Evolutionary conservation across 2,797 vertebrate species (phyloP), one percentile per base, ranked within the genome.

Genomic region (Hyperoplus lanceolatus): DNA sequence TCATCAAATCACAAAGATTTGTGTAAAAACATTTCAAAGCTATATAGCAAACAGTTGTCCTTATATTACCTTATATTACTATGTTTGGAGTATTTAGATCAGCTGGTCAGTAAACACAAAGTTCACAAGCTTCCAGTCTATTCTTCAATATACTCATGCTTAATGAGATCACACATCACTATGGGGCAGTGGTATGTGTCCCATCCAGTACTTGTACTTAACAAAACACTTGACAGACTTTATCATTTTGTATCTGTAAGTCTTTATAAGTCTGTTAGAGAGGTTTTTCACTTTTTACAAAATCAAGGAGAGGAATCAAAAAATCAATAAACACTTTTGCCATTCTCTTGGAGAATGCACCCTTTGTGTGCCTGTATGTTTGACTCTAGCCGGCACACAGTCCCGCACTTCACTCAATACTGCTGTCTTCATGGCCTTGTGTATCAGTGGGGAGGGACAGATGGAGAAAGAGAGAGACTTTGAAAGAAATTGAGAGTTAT

Each of bases 181-280:
- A 75, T 82, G 42, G 12, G n/a, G 1, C 50, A 70, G 45, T 39
- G 15, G 61, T 12, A 14, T 29, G 2, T n/a, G 13, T 73, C 43
- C 39, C 10, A 55, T 51, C 6, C 60, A 67, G 60, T 14, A 83
- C 1, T 68, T 60, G 16, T 10, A 77, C 38, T 83, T 39, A 53
- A 87, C 49, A 92, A 87, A 92, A 93, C 75, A 89, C 57, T 75
- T 84, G 59, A 82, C 82, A 87, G 70, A 77, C 83, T 53, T 75
- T 38, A 51, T 29, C 70, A 8, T 53, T 79, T 83, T 83, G 15
- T 89, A 84, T 89, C 68, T 92, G 89, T 92, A 93, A 89, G 89
- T 93, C 80, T 95, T 94, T 95, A 96, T 96, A 93, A 93, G 91
- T 95, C 92, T 93, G 90, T 94, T 94, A 94, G 87, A 94, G 91